Conservation (phyloP, 2,797 vertebrate species). For the Mionectes olivaceus region DNA sequence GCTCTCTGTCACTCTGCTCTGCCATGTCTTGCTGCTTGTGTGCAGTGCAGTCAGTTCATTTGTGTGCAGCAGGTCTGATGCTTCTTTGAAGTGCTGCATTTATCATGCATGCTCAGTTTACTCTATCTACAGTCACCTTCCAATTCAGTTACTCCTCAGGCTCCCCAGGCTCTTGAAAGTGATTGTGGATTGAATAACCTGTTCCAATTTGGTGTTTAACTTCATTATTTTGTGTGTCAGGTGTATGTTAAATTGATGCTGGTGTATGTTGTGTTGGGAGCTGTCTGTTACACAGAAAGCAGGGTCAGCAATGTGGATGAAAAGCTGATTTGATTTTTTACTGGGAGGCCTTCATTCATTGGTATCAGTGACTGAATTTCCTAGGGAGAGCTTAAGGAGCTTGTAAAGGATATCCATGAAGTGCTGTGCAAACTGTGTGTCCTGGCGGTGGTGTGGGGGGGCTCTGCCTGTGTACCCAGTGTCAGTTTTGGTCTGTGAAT, state of each 20-base stretch:
- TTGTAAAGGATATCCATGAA: neutral
- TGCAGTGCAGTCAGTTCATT: neutral
- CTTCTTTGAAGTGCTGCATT: neutral
- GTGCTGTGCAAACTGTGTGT: neutral
- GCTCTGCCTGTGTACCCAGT: neutral
- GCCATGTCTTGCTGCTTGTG: neutral
- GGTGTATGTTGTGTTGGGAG: neutral
- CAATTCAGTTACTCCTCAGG: neutral
- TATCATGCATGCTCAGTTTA: neutral
- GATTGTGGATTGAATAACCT: neutral
- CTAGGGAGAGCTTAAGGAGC: neutral
- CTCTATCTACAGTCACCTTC: neutral
- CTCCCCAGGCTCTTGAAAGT: neutral
- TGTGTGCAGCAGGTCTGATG: neutral
- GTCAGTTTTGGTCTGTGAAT: neutral
- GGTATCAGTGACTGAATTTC: neutral
- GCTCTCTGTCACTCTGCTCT: neutral
- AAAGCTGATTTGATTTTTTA: neutral
- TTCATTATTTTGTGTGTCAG: neutral
- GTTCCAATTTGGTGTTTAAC: neutral
- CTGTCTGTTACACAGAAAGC: neutral
- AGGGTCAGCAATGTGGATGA: neutral
- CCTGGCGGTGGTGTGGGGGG: neutral
- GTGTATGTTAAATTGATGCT: neutral
- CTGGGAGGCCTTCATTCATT: neutral